These are phyloP conservation scores for Cryptoblepharus egeriae DNA, from an alignment of 2,797 vertebrate genomes.

Conservation along the genomic window DNA sequence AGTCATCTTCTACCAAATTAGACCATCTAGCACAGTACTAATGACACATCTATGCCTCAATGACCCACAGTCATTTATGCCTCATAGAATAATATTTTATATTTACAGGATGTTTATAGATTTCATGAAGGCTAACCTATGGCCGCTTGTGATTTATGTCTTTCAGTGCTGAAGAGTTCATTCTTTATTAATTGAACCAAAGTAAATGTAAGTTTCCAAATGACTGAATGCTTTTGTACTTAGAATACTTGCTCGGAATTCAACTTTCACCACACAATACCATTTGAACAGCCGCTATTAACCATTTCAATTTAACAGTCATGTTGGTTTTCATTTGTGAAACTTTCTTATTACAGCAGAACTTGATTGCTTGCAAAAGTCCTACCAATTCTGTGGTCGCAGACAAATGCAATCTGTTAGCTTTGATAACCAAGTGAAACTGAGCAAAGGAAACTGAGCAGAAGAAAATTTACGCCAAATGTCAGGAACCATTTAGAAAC, in stretches of 20 bases:
- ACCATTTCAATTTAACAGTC: neutral
- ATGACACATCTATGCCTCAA: no score
- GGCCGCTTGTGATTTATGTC: neutral
- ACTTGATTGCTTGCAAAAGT: slow-evolving; percentile 18
- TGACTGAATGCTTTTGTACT: neutral
- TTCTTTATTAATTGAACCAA: neutral
- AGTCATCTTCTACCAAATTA: no score
- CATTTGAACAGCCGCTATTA: neutral
- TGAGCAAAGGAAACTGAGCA: neutral
- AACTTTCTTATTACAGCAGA: slow-evolving; percentile 10
- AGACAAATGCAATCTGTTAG: slow-evolving; percentile 24
- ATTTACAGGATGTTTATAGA: neutral
- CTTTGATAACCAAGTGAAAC: slow-evolving; percentile 11
- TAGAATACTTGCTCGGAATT: neutral
- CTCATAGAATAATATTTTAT: neutral
- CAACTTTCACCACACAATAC: neutral
- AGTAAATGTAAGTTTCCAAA: slow-evolving; percentile 19
- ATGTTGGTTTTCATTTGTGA: slow-evolving; percentile 14
- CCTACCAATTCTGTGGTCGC: neutral
- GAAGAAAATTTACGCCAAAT: slow-evolving; percentile 1
- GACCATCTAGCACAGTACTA: no score
- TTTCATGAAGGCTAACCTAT: neutral
- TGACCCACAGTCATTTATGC: neutral
- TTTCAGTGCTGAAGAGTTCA: neutral
- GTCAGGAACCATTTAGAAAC: neutral